A percentile compares a stretch with the other conserved stretches of the same genome.
Evolutionary conservation across 2,113 vertebrate genomes (phyloP).

Genomic region (Solea solea): DNA sequence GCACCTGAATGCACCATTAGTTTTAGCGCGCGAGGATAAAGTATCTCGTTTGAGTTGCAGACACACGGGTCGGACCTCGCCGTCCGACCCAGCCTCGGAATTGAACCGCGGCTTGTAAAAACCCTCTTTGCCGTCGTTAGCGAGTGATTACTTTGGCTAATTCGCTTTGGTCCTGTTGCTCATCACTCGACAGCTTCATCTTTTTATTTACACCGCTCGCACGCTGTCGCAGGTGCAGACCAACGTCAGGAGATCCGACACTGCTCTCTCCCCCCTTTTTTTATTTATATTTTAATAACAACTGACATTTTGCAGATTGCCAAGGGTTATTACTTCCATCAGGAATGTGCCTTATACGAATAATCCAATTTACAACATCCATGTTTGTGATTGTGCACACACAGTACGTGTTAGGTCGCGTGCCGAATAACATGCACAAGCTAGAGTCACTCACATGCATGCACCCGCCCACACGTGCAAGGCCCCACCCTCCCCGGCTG

Average conservation of each 20-base stretch:
- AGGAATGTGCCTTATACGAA: constrained; percentile 25
- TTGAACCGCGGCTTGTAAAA: constrained; percentile 25
- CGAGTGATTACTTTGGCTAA: constrained; percentile 66
- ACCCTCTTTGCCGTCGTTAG: constrained; percentile 40
- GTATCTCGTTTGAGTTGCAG: constrained; percentile 16
- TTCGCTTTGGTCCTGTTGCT: constrained; percentile 55
- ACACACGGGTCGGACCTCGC: neutral
- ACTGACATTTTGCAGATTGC: constrained; percentile 48
- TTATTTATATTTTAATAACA: constrained; percentile 14
- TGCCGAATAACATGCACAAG: constrained; percentile 52
- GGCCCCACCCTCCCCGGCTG: constrained; percentile 41
- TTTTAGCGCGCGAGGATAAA: constrained; percentile 27
- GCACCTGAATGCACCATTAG: constrained; percentile 26
- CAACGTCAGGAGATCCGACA: constrained; percentile 29
- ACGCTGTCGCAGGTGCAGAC: constrained; percentile 52
- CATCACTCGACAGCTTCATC: constrained; percentile 67
- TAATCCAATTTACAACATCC: constrained; percentile 21
- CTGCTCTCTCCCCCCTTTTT: no score
- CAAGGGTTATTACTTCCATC: constrained; percentile 49
- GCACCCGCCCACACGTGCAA: neutral
- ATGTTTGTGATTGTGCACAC: constrained; percentile 35
- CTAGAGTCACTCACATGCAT: constrained; percentile 55
- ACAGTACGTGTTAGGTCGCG: constrained; percentile 38
- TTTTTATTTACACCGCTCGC: constrained; percentile 66
- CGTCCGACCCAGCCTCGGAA: constrained; percentile 3